Evolutionary conservation across 2,888 invertebrate species (phyloP).

Genomic region (Ctena decussata): DNA sequence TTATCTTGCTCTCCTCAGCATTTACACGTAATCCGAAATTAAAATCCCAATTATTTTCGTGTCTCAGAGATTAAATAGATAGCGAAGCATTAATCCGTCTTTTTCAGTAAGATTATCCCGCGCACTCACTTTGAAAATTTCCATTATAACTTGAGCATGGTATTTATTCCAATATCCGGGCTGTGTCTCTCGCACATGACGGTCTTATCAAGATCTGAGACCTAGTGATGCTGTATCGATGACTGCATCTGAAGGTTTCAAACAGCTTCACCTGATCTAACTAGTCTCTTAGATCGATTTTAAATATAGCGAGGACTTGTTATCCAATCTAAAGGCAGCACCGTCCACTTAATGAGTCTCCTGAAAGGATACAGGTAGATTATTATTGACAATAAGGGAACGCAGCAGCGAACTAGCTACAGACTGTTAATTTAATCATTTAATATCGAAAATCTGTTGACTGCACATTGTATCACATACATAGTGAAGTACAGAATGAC

Average conservation of each 20-base stretch:
- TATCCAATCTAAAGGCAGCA: conserved; percentile 11
- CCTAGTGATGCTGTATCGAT: background rate
- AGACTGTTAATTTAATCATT: too few relatives aligned
- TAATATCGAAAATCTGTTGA: too few relatives aligned
- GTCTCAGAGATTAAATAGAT: conserved; percentile 45
- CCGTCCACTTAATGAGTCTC: background rate
- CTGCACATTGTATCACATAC: too few relatives aligned
- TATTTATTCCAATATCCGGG: conserved; percentile 58
- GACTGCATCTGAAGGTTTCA: background rate
- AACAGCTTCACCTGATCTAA: background rate
- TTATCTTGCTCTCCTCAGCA: background rate
- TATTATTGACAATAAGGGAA: background rate
- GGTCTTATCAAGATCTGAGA: conserved; percentile 12
- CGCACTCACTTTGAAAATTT: conserved; percentile 49
- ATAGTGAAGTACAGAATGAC: too few relatives aligned
- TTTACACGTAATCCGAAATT: conserved; percentile 44
- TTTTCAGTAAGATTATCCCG: conserved; percentile 49
- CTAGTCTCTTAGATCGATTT: background rate
- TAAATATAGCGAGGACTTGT: background rate
- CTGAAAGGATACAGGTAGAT: conserved; percentile 4
- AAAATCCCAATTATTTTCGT: conserved; percentile 52
- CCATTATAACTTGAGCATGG: conserved; percentile 55
- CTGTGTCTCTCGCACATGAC: conserved; percentile 30
- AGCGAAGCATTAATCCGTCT: conserved; percentile 40
- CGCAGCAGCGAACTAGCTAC: too few relatives aligned